Base-by-base conservation (phyloP, 2,113 vertebrate genomes). In the Ariopsis seemanni region DNA sequence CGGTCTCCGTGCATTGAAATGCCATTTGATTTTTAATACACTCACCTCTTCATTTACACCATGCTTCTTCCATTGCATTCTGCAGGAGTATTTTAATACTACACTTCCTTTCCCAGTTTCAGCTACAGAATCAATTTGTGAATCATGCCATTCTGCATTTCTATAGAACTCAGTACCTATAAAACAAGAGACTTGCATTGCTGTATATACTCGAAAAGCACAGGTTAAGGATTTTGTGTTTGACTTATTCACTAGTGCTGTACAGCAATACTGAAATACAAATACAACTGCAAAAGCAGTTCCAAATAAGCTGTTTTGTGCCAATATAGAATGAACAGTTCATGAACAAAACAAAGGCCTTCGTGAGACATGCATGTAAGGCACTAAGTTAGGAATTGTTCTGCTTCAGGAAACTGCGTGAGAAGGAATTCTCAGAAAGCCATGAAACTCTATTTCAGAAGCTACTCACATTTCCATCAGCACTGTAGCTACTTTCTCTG, bases 151-250 rank as follows among this genome's bases (percentile, higher is more conserved):
- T 74, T 52, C 53, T 71, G 9, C 14, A 77, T 88, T 53, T 80
- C 80, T 67, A 57, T 86, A 48, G n/a, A 82, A 69, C 57, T 65
- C 34, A 27, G n/a, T 20, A 80, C 30, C 85, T 88, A 79, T 87
- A 77, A 58, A 74, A 72, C 8, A 65, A 88, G 18, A 79, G 42
- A 50, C 30, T 85, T 83, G 30, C 48, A 48, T 85, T 78, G 90
- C 90, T 91, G 84, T 89, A 85, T 74, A 88, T 91, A 89, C 57
- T 83, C 20, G n/a, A 72, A 82, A 90, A 89, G 87, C 90, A 91
- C 90, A 89, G 80, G 86, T 82, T 42, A 86, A 86, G 84, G 52
- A 42, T 86, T 88, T 85, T 86, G 2, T 82, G 84, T 85, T 86
- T 78, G 82, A 91, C 88, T 82, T 86, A 63, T 82, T 88, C 88